Base-by-base conservation (phyloP, 2,113 vertebrate genomes). In the Hoplias malabaricus region DNA sequence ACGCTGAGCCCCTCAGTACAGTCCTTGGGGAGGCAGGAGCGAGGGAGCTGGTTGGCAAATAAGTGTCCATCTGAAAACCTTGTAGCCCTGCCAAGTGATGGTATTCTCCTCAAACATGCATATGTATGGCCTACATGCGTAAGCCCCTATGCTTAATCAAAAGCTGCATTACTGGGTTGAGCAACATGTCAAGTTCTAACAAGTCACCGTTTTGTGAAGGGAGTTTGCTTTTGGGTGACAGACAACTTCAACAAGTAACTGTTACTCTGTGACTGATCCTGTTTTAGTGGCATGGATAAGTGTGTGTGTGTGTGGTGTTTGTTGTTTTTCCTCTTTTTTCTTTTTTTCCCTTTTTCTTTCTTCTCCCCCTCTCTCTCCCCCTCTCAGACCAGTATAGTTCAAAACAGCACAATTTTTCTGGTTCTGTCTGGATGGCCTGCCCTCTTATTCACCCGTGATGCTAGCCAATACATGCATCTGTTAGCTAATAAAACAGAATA, bases 21-120 rank as follows among this genome's bases (percentile, higher is more conserved):
- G 29, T 72, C 84, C 82, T 85, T 50, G 2, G 78, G 85, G 84
- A 82, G 13, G n/a, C 16, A n/a, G 19, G 38, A 54, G 42, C 25
- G 16, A 38, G 33, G 34, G 27, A 65, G 36, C 69, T 56, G 46
- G 61, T 46, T n/a, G 21, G 61, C 73, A 78, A 80, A 70, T 57
- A 69, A 63, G 76, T 34, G 43, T 71, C 36, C 21, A n/a, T 74
- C 36, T 56, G 14, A 67, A 29, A 70, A 16, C 53, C 59, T 25
- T 72, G 69, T 77, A 71, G 70, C 56, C 38, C 38, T 82, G 77
- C 79, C 82, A 81, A 84, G 82, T 84, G 73, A 73, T 29, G 74
- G 77, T 59, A 78, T 85, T 79, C 79, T 43, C 57, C 40, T 16
- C 16, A 76, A 12, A 25, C 14, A 59, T 34, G 59, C 33, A 48